Percentiles rank a stretch among this genome's conserved stretches.
Conservation (phyloP, 2,797 vertebrate species). For the Alcedo quadribrachys region DNA sequence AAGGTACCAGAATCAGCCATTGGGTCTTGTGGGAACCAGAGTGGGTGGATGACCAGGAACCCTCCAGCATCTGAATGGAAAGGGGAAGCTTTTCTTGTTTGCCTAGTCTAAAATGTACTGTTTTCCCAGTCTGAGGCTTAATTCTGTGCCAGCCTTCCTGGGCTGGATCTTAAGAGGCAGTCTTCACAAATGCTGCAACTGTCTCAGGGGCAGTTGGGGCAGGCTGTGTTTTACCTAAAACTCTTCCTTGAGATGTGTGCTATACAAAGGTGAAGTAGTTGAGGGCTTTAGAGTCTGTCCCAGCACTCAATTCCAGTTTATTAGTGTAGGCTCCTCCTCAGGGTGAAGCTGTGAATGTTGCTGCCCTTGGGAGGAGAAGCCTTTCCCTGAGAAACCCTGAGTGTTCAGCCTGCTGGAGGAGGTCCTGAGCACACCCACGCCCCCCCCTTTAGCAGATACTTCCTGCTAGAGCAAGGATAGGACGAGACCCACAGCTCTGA, state of each 20-base stretch:
- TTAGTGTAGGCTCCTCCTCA: background rate
- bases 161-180: background rate
- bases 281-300: background rate
- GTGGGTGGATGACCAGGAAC: background rate
- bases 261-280: background rate
- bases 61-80: background rate
- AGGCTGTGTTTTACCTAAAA: background rate
- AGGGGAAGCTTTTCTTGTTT: background rate
- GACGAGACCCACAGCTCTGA: background rate
- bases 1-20: background rate
- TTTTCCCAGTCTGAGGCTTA: background rate
- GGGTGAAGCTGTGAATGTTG: background rate
- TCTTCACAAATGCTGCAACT: background rate
- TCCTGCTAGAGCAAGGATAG: background rate
- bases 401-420: background rate
- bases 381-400: background rate
- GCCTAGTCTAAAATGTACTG: background rate
- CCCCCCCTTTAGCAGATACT: background rate
- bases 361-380: background rate
- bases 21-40: background rate
- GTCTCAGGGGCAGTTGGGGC: too few relatives aligned
- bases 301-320: background rate
- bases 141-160: background rate
- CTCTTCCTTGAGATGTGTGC: rapidly evolving
- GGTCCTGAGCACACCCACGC: background rate